These are phyloP conservation scores for Tachina fera DNA, from an alignment of 2,888 invertebrate genomes.

Conservation along the genomic window DNA sequence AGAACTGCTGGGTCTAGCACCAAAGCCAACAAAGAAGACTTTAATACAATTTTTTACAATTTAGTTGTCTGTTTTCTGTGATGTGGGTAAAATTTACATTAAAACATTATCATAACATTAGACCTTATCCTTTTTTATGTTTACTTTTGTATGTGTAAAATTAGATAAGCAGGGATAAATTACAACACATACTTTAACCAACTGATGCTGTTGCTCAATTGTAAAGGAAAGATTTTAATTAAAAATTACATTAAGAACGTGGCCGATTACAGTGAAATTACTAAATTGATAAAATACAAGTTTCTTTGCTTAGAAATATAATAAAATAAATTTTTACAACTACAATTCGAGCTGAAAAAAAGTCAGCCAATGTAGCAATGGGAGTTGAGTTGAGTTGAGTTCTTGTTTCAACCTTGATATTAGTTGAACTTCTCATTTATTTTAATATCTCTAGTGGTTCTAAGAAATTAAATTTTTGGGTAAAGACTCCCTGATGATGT, in stretches of 20 bases:
- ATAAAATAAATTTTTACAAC: no score
- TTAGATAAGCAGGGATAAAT: conserved; percentile 28
- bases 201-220: neutral
- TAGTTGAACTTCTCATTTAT: no score
- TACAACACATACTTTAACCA: conserved; percentile 49
- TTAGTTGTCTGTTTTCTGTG: conserved; percentile 3
- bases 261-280: neutral
- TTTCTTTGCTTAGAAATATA: neutral
- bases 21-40: neutral
- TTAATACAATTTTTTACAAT: neutral
- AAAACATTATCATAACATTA: conserved; percentile 48
- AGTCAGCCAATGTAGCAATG: no score
- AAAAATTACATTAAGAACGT: conserved; percentile 1
- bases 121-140: conserved; percentile 16
- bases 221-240: conserved; percentile 1
- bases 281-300: neutral
- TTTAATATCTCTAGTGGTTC: no score
- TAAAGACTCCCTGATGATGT: no score
- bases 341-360: no score
- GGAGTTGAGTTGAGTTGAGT: no score
- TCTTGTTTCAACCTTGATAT: no score
- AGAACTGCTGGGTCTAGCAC: conserved; percentile 1
- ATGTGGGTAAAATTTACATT: conserved; percentile 63
- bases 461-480: no score
- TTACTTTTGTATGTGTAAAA: neutral